These are phyloP conservation scores for Rhinophrynus dorsalis DNA, from an alignment of 2,797 vertebrate genomes.

Conservation along the genomic window DNA sequence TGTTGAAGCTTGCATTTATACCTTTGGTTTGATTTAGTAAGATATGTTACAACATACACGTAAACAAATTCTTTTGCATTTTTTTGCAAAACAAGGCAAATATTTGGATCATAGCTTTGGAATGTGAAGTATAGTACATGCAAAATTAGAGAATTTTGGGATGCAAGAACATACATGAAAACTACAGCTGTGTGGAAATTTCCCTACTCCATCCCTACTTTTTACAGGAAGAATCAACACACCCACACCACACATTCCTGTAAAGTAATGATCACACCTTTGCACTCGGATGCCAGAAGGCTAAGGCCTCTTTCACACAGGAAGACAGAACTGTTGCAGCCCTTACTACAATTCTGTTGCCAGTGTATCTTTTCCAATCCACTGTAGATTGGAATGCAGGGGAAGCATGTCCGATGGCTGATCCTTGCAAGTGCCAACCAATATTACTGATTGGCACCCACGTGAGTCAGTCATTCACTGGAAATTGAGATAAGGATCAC, in stretches of 20 bases:
- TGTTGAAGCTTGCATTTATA: conserved; percentile 17
- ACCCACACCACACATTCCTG: conserved; percentile 19
- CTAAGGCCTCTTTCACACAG: too few species aligned
- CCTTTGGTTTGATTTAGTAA: background rate
- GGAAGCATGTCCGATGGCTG: too few species aligned
- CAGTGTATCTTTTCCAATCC: too few species aligned
- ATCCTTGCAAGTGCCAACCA: too few species aligned
- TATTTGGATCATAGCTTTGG: background rate
- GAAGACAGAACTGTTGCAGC: too few species aligned
- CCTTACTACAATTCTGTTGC: too few species aligned
- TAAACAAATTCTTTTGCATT: background rate
- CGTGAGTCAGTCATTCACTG: too few species aligned
- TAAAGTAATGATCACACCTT: conserved; percentile 5
- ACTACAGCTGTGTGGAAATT: background rate
- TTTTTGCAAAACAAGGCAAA: background rate
- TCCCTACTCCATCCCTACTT: background rate
- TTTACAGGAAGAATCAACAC: conserved; percentile 3
- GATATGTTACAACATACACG: background rate
- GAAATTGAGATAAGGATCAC: too few species aligned
- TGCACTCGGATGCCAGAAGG: too few species aligned
- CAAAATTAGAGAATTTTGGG: background rate
- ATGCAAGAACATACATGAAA: conserved; percentile 25
- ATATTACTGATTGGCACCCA: too few species aligned
- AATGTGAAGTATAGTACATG: conserved; percentile 23
- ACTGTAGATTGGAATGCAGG: too few species aligned